phyloP scores from a whole-genome alignment of 2,888 invertebrate genomes.

The Drosophila kokeensis region DNA sequence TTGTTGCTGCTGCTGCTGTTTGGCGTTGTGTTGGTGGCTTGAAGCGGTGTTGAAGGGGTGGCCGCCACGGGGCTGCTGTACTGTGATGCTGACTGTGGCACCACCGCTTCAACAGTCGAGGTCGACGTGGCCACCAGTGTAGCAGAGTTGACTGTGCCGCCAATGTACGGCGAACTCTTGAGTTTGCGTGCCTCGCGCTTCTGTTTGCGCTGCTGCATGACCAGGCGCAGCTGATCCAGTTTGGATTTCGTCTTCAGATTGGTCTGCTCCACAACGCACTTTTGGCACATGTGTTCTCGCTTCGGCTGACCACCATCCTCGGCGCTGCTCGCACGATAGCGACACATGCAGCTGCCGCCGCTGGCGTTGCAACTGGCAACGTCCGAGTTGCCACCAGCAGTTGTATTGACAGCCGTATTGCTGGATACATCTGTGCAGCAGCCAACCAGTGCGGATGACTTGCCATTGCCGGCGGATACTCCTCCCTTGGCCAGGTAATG shows the following conservation, averaged over 20 bases:
- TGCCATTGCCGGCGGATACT: conserved; percentile 4
- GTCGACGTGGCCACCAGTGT: neutral
- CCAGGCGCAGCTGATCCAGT: conserved; percentile 93
- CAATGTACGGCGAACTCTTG: conserved; percentile 88
- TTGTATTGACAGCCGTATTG: conserved; percentile 34
- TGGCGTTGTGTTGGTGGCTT: conserved; percentile 23
- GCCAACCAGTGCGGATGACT: conserved; percentile 17
- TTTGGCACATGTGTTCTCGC: conserved; percentile 82
- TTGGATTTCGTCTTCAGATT: conserved; percentile 93
- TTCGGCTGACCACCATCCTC: conserved; percentile 59
- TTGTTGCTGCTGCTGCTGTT: conserved; percentile 32
- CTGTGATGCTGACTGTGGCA: conserved; percentile 18
- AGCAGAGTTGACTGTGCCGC: conserved; percentile 9
- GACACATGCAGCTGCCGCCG: conserved; percentile 73
- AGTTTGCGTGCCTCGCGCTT: conserved; percentile 91
- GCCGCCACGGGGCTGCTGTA: conserved; percentile 57
- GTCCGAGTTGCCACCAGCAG: conserved; percentile 48
- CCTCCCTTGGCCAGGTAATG: conserved; percentile 64
- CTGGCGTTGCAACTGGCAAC: neutral
- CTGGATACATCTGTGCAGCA: conserved; percentile 28
- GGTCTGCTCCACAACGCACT: conserved; percentile 88
- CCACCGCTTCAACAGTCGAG: conserved; percentile 5
- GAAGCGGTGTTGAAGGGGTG: conserved; percentile 28
- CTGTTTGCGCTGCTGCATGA: conserved; percentile 95
- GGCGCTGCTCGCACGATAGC: conserved; percentile 61